These are phyloP conservation scores for Catamblyrhynchus diadema DNA, from an alignment of 2,797 vertebrate species.

Conservation along the genomic window DNA sequence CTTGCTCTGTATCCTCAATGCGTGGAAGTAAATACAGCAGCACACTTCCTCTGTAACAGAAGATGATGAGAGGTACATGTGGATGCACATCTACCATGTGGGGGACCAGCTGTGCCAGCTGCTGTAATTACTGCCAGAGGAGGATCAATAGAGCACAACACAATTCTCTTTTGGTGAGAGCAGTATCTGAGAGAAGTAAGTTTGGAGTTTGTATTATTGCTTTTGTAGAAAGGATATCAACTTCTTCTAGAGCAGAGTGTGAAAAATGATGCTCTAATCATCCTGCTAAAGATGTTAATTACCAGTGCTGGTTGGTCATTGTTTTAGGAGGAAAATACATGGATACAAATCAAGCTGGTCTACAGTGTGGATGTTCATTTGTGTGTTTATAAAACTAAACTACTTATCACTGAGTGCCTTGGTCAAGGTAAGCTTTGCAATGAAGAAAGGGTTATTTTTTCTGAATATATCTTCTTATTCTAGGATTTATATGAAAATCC, in stretches of 20 bases:
- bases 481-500: background rate
- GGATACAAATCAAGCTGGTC: background rate
- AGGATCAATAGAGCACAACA: background rate
- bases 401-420: background rate
- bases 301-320: background rate
- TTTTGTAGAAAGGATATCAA: background rate
- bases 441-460: background rate
- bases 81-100: background rate
- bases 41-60: background rate
- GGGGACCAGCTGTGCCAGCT: background rate
- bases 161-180: background rate
- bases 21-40: background rate
- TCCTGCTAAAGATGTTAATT: background rate
- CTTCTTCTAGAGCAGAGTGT: background rate
- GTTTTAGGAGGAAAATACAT: background rate
- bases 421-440: background rate
- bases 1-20: background rate
- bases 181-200: background rate
- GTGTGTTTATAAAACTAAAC: background rate
- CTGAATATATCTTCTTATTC: background rate
- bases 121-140: background rate
- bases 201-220: background rate
- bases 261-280: background rate
- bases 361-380: background rate
- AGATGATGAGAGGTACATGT: background rate